These are phyloP conservation scores for Forpus xanthops DNA, from an alignment of 2,797 vertebrate genomes.

Conservation along the genomic window DNA sequence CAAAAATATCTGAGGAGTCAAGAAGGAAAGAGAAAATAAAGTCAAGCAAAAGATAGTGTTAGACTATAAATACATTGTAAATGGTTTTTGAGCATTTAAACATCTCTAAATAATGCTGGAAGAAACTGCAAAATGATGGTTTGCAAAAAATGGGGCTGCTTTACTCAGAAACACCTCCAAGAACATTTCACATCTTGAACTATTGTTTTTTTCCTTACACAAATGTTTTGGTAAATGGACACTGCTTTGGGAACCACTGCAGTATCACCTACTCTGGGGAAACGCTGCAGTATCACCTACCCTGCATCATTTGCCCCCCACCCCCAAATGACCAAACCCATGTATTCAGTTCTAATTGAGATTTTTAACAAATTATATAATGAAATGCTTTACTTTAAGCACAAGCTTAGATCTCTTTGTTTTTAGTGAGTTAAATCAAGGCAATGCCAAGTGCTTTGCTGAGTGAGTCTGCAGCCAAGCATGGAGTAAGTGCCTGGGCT, in stretches of 20 bases:
- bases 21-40: not conserved
- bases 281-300: not conserved
- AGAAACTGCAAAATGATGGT: not conserved
- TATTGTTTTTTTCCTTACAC: not conserved
- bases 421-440: not conserved
- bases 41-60: not conserved
- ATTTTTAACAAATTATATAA: not conserved
- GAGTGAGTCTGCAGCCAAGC: not conserved
- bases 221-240: not conserved
- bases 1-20: not conserved
- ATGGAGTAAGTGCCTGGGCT: accelerated
- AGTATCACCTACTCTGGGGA: not conserved
- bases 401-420: not conserved
- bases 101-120: not conserved
- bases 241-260: not conserved
- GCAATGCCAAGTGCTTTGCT: not conserved
- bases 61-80: not conserved
- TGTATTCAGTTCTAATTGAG: not conserved
- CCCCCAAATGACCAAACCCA: not conserved
- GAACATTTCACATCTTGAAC: not conserved
- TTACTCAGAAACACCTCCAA: not conserved
- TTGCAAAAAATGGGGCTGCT: not conserved
- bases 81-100: not conserved
- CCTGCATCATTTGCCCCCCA: not conserved
- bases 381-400: not conserved